These are phyloP conservation scores for Drosophila nigricruria DNA, from an alignment of 2,888 invertebrate species.

Conservation along the genomic window DNA sequence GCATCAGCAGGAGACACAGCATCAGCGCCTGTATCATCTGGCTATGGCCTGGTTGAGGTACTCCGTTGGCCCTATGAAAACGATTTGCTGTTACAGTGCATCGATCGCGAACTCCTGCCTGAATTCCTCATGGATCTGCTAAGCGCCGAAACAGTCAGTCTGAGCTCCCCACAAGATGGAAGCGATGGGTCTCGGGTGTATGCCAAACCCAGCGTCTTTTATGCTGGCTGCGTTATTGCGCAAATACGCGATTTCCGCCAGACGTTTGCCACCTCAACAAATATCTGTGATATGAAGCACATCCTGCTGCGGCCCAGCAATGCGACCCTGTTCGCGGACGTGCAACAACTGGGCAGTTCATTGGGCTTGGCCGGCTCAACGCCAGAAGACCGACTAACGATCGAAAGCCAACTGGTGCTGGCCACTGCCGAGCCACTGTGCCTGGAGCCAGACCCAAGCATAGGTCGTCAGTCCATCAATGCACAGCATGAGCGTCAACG, in stretches of 20 bases:
- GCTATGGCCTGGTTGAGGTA: constrained; percentile 89
- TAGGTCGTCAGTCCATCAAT: constrained; percentile 91
- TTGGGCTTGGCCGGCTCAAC: constrained; percentile 73
- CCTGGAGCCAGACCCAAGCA: constrained; percentile 94
- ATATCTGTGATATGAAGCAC: constrained; percentile 92
- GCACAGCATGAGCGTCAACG: constrained; percentile 91
- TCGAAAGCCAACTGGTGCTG: constrained; percentile 93
- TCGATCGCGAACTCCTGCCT: constrained; percentile 96
- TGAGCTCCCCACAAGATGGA: constrained; percentile 73
- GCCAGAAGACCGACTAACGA: constrained; percentile 82
- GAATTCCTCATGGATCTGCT: constrained; percentile 93
- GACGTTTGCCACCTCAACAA: constrained; percentile 90
- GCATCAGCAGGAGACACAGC: constrained; percentile 12
- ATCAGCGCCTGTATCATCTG: constrained; percentile 30
- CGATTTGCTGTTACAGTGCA: constrained; percentile 93
- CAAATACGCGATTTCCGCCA: constrained; percentile 96
- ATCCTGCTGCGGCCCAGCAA: constrained; percentile 94
- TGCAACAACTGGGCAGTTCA: constrained; percentile 84
- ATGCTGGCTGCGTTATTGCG: constrained; percentile 96
- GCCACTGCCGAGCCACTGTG: constrained; percentile 95
- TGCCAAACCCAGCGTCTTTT: constrained; percentile 91
- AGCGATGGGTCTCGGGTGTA: constrained; percentile 77
- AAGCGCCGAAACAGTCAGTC: constrained; percentile 89
- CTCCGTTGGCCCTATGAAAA: constrained; percentile 95
- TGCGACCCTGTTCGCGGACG: constrained; percentile 88